Percentiles rank a stretch among this genome's conserved stretches.
phyloP scores from a whole-genome alignment of 2,113 vertebrate genomes.

The Phylloscopus trochilus region DNA sequence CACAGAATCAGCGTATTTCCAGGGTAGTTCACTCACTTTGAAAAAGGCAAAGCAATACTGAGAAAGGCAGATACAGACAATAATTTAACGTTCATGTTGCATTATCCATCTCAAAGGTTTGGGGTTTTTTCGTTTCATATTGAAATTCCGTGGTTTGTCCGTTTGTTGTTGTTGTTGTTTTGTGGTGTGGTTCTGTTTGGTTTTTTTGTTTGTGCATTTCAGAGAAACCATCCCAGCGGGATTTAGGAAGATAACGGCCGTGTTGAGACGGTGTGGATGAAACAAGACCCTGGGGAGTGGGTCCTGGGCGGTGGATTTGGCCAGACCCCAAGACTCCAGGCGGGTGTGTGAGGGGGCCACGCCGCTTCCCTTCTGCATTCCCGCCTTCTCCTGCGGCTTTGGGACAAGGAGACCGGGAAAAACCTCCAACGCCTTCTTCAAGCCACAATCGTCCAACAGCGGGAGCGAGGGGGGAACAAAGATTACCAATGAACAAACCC shows the following conservation, averaged over 20 bases:
- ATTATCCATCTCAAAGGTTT: background rate
- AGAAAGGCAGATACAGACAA: background rate
- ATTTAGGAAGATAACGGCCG: rapidly evolving
- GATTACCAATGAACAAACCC: rapidly evolving
- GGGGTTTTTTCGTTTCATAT: background rate
- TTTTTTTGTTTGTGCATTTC: background rate
- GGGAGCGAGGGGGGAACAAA: rapidly evolving
- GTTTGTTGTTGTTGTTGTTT: too few species aligned
- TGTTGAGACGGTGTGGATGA: rapidly evolving
- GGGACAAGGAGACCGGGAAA: background rate
- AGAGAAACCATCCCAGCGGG: background rate
- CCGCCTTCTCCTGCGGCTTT: too few species aligned
- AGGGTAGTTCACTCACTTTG: background rate
- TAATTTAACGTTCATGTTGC: background rate
- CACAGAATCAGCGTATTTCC: too few species aligned
- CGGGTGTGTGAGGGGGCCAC: rapidly evolving
- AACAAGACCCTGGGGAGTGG: rapidly evolving
- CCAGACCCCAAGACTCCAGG: too few species aligned
- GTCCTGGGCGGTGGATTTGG: rapidly evolving
- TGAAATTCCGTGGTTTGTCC: background rate
- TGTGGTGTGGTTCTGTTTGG: too few species aligned
- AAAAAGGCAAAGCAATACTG: background rate
- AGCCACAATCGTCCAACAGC: background rate
- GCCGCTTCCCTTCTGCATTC: background rate
- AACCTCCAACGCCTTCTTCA: background rate